Evolutionary conservation across 2,797 vertebrate species (phyloP), one percentile per base, ranked within the genome.

Genomic region (Rhincodon typus): DNA sequence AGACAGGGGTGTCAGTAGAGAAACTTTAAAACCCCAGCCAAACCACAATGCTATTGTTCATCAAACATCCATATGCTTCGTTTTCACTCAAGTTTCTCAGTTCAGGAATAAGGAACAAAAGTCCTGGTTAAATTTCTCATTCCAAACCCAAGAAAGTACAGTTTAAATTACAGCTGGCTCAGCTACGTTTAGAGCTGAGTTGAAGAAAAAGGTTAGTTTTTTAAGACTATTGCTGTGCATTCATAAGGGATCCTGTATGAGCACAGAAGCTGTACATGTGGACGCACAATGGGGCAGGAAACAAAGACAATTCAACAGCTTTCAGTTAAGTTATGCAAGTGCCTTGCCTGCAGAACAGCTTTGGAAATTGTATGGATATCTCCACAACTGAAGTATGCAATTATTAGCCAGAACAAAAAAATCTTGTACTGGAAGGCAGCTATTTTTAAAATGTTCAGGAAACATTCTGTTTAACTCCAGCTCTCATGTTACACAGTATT

Each of bases 391-490:
- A 69, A 93, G 62, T 23, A 25, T 69, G 62, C 34, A 93, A 93
- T 42, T 93, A n/a, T 93, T 69, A 12, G 79, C 23, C 38, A 84
- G 90, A 69, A 42, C 62, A 67, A 93, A 93, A 93, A 93, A 42
- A 93, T 69, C n/a, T 42, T 93, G 90, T 93, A 42, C 38, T 69
- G n/a, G 62, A 93, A 69, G n/a, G 62, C 90, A 93, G 62, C 62
- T 93, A 93, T 93, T 93, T 93, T 93, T 69, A 93, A 93, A 93
- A 93, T 42, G 21, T n/a, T 93, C 90, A 93, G 90, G 90, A 93
- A 93, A 69, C 90, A 93, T 93, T 93, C 66, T 69, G 62, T 69
- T 93, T 93, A 93, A 93, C 90, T 69, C 8, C 23, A 23, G 62
- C n/a, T 93, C 90, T 93, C 66, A 13, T 42, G 67, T 93, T 69